A percentile compares a stretch with the other conserved stretches of the same genome.
phyloP scores from a whole-genome alignment of 1,140 invertebrate species.

The Hylyphantes graminicola region DNA sequence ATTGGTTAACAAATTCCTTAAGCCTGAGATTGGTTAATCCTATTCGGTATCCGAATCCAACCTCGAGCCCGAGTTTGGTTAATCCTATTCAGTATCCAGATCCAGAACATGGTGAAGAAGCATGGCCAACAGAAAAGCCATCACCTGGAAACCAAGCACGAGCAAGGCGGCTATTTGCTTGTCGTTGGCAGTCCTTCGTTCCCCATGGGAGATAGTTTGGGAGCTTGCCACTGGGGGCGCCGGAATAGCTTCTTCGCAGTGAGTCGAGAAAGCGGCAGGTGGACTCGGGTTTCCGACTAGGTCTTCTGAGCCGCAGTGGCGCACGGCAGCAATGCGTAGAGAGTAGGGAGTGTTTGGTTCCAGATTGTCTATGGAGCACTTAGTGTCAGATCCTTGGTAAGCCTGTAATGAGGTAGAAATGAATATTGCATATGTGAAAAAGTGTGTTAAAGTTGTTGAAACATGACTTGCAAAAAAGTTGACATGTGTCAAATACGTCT shows the following conservation, averaged over 20 bases:
- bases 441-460: constrained; percentile 49
- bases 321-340: constrained; percentile 79
- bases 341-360: constrained; percentile 78
- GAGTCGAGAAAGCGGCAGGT: constrained; percentile 72
- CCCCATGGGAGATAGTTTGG: constrained; percentile 49
- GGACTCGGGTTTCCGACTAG: constrained; percentile 77
- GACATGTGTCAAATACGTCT: no score
- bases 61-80: no score
- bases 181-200: constrained; percentile 73
- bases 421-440: constrained; percentile 2
- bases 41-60: no score
- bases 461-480: constrained; percentile 11
- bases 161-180: constrained; percentile 75
- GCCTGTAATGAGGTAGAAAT: constrained; percentile 71
- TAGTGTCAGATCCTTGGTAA: constrained; percentile 77
- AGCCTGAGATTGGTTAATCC: no score
- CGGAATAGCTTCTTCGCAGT: constrained; percentile 60
- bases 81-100: no score
- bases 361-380: constrained; percentile 75
- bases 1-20: no score
- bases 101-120: constrained; percentile 71
- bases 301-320: constrained; percentile 70
- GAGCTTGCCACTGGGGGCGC: constrained; percentile 61
- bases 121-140: constrained; percentile 75
- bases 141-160: constrained; percentile 73